A percentile compares a stretch with the other conserved stretches of the same genome.
These are phyloP conservation scores for Xenopus tropicalis DNA, from an alignment of 2,113 vertebrate genomes.

Conservation along the genomic window DNA sequence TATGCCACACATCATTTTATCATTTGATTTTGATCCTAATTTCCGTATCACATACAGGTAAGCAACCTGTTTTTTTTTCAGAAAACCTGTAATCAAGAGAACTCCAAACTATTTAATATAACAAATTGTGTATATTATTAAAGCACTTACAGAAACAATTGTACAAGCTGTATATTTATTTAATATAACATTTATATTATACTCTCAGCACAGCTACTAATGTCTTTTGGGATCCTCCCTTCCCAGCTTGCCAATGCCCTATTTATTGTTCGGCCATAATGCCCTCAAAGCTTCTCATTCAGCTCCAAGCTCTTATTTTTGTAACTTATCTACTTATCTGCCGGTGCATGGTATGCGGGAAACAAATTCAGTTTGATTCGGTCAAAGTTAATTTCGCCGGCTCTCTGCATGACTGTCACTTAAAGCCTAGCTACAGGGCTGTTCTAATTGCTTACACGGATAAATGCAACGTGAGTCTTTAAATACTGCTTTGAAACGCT, in stretches of 20 bases:
- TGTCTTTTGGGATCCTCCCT: not conserved
- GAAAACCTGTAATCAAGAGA: no score
- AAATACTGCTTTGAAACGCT: not conserved
- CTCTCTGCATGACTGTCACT: not conserved
- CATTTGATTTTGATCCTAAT: no score
- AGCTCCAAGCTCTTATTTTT: not conserved
- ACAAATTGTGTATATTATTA: no score
- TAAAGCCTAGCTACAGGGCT: slow-evolving; percentile 5
- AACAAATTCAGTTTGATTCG: not conserved
- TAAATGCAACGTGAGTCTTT: not conserved
- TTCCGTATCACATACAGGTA: no score
- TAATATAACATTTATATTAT: no score
- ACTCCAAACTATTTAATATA: no score
- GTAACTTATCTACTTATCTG: not conserved
- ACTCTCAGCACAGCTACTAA: no score
- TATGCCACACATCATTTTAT: no score
- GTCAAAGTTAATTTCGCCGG: not conserved
- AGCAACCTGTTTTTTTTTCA: no score
- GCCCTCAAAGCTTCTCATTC: not conserved
- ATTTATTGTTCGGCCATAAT: not conserved
- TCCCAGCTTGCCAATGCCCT: not conserved
- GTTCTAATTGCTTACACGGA: not conserved
- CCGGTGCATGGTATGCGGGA: not conserved
- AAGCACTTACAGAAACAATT: no score
- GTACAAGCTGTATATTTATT: no score